Conservation (phyloP, 2,888 invertebrate species). For the Tenthredo livida region DNA sequence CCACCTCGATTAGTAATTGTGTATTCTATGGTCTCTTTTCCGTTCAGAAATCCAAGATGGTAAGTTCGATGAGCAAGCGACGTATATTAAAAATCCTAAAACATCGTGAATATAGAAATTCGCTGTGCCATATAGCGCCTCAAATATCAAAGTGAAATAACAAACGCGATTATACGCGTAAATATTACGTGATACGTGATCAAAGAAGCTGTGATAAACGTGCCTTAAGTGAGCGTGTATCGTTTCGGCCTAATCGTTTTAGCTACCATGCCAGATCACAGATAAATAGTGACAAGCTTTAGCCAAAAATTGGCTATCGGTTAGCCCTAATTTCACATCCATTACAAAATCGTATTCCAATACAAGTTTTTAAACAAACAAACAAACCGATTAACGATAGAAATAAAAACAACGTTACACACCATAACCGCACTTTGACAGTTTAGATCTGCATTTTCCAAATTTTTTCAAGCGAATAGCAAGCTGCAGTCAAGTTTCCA, state of each 20-base stretch:
- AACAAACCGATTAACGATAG: background rate
- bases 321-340: background rate
- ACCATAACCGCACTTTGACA: constrained; percentile 42
- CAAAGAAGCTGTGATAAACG: constrained; percentile 40
- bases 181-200: constrained; percentile 60
- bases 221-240: constrained; percentile 52
- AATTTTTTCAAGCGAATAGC: background rate
- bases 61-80: constrained; percentile 65
- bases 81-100: constrained; percentile 66
- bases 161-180: constrained; percentile 14
- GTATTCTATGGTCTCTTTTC: constrained; percentile 64
- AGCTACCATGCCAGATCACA: background rate
- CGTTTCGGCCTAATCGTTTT: constrained; percentile 21
- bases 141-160: constrained; percentile 62
- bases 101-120: constrained; percentile 62
- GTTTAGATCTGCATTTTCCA: constrained; percentile 25
- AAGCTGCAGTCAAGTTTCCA: background rate
- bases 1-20: background rate
- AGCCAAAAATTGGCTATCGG: background rate
- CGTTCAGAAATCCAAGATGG: constrained; percentile 72
- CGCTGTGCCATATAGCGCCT: constrained; percentile 39
- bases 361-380: background rate
- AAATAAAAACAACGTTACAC: background rate
- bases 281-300: background rate
- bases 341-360: background rate